Evolutionary conservation across 2,113 vertebrate genomes (phyloP), one percentile per base, ranked within the genome.

Genomic region (Rhea americana): DNA sequence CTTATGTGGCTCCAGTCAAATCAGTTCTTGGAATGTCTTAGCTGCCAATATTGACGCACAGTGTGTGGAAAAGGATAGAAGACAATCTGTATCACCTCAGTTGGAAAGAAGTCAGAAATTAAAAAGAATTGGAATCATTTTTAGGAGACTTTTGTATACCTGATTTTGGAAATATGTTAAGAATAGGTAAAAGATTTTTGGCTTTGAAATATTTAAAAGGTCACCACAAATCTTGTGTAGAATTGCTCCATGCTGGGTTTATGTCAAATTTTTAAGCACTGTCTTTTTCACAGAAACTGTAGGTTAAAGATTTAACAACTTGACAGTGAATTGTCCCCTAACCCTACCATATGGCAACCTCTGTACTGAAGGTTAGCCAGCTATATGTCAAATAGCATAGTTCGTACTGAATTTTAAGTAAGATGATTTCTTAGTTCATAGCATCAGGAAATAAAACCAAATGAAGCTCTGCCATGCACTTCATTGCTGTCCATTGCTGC

Each of bases 331-430:
- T 86, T 50, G 58, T 28, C 25, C 53, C 48, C 37, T 39, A 41
- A 63, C 22, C 37, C 56, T 43, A 28, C 56, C 28, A 35, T 66
- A 5, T 18, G 50, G 51, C 58, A 59, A 2, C 73, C 20, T 65
- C 24, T 32, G 39, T 82, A 39, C 32, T 70, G 78, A 9, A 63
- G 56, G 56, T 4, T 67, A 74, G n/a, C 65, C 70, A 61, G n/a
- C 37, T 1, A 0, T 55, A 11, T 65, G 67, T 78, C 39, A n/a
- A 24, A 8, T 22, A 22, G 5, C 28, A 11, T 21, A 83, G 20
- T 83, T 95, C 50, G 51, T 65, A 17, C 59, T 82, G 51, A 87
- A 68, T 89, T 85, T 61, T 75, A 86, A 56, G 28, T 30, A 56
- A 84, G 83, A 39, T 73, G 8, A 4, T 65, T 87, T 92, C 39